Evolutionary conservation across 2,888 invertebrate species (phyloP).

Genomic region (Strigamia crassipes): DNA sequence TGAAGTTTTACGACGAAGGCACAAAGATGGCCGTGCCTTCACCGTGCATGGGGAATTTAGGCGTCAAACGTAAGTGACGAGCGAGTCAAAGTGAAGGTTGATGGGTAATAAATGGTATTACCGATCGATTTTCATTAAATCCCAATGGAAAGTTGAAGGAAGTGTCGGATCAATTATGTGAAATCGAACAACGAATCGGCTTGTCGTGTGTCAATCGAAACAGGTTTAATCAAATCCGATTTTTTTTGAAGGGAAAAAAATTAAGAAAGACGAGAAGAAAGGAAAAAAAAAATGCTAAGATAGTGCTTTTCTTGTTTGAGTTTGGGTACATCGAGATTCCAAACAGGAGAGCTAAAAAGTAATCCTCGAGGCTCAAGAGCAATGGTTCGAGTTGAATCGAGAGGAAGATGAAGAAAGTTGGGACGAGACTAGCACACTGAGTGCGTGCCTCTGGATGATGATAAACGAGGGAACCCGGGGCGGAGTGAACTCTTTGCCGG

Average conservation of each 20-base stretch:
- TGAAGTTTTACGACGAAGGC: conserved; percentile 23
- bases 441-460: conserved; percentile 7
- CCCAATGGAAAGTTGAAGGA: conserved; percentile 19
- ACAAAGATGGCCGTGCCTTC: conserved; percentile 13
- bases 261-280: background rate
- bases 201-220: background rate
- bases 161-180: conserved; percentile 31
- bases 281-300: background rate
- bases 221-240: background rate
- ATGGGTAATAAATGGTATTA: conserved; percentile 32
- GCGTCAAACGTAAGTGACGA: conserved; percentile 37
- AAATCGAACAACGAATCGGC: background rate
- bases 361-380: conserved; percentile 32
- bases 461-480: conserved; percentile 12
- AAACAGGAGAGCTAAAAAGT: conserved; percentile 11
- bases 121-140: conserved; percentile 34
- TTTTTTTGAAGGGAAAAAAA: background rate
- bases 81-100: conserved; percentile 19
- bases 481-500: conserved; percentile 6
- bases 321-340: conserved; percentile 29
- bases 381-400: conserved; percentile 38
- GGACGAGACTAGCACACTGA: conserved; percentile 25
- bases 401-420: conserved; percentile 42
- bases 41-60: background rate
- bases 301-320: background rate